Conservation (phyloP, 2,888 invertebrate species). For the Sphaeridia pumilis region DNA sequence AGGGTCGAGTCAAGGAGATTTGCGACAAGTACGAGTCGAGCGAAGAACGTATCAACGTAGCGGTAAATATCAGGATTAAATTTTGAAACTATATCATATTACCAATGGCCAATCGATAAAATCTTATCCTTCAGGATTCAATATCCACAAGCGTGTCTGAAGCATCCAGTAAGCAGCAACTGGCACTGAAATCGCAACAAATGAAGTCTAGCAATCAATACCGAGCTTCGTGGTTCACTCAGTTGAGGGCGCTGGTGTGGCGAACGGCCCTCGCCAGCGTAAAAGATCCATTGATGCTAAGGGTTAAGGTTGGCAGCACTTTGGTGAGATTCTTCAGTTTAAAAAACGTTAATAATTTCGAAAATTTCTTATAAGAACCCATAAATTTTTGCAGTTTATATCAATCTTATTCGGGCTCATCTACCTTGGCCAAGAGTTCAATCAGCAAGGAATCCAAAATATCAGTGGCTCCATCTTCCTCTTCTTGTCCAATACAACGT, state of each 20-base stretch:
- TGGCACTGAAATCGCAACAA: neutral
- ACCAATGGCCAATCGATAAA: neutral
- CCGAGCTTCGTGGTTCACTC: constrained; percentile 73
- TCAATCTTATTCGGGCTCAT: constrained; percentile 75
- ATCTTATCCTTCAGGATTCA: neutral
- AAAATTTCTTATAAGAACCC: neutral
- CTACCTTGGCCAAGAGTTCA: constrained; percentile 66
- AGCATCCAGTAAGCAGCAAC: neutral
- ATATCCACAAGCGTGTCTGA: neutral
- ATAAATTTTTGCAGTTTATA: constrained; percentile 53
- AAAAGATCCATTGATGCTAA: constrained; percentile 79
- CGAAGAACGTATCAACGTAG: neutral
- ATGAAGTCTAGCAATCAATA: constrained; percentile 47
- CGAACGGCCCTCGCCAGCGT: constrained; percentile 76
- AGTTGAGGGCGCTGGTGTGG: constrained; percentile 80
- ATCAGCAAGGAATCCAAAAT: constrained; percentile 84
- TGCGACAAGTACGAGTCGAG: constrained; percentile 16
- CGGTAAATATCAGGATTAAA: neutral
- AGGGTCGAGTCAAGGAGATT: constrained; percentile 72
- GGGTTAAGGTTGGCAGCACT: constrained; percentile 77
- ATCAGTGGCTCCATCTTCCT: constrained; percentile 85
- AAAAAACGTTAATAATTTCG: neutral
- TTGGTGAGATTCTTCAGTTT: constrained; percentile 50
- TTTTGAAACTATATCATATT: neutral
- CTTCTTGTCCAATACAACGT: constrained; percentile 82